Evolutionary conservation across 1,140 invertebrate genomes (phyloP), one percentile per base, ranked within the genome.

Genomic region (Myzus persicae): DNA sequence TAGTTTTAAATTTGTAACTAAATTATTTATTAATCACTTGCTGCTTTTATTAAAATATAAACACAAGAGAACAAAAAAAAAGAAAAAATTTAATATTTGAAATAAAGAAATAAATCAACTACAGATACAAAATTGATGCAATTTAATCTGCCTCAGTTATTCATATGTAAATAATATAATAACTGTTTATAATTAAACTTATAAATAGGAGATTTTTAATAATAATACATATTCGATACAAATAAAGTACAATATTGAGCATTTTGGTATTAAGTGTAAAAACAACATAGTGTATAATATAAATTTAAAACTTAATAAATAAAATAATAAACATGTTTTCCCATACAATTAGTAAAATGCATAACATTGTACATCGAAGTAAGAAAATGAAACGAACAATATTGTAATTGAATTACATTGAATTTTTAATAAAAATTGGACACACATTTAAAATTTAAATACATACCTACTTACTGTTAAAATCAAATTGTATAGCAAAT

Each of bases 71-170:
- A 22, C 9, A 11, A 40, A 40, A 0, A 40, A 42, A 40, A 5
- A 5, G 5, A 84, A 26, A 40, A 84, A 84, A 42, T 87, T 46
- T 76, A 76, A 18, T 44, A n/a, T 87, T 87, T 87, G 14, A 76
- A 85, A 87, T 44, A n/a, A 76, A 76, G 46, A 87, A 7, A 48
- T 36, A n/a, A 88, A 88, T 48, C 31, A 46, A 48, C 9, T n/a
- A 48, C 31, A 40, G 24, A 59, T 90, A 90, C 22, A 90, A 90
- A 90, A 54, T 90, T 59, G 88, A 88, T 88, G 44, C 44, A 88
- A 88, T 88, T 88, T 88, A n/a, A 88, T 88, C 46, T 48, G 31
- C 26, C 26, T 48, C 18, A 48, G 31, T 88, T 36, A 48, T 36
- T 6, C 36, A 48, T 88, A 76, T 18, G 5, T 76, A 76, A n/a